Base-by-base conservation (phyloP, 2,888 invertebrate species). In the Ormyrus pomaceus region DNA sequence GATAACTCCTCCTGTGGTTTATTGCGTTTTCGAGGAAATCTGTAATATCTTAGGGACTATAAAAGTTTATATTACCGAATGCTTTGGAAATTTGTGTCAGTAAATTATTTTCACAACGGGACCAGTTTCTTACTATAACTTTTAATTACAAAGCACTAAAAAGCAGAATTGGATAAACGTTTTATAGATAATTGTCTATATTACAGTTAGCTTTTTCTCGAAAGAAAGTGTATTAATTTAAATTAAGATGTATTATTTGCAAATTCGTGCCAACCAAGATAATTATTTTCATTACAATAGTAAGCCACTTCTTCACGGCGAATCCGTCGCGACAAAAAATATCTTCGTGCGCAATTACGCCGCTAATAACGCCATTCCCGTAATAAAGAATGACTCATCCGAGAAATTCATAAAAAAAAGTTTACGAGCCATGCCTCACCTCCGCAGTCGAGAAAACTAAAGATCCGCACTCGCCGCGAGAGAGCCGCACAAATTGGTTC, bases 21-120 rank as follows among this genome's bases (percentile, higher is more conserved):
- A 77, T 69, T 77, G 8, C 68, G 34, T 68, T 69, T 80, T 51
- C 64, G 53, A 77, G 51, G 77, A 80, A 77, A 77, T 80, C 62
- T 62, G 64, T 77, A 76, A 72, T 72, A 50, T n/a, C 71, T 10
- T n/a, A 34, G 48, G n/a, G 53, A 58, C 68, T 73, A 62, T 73
- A 78, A 78, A 78, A 73, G 61, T 72, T 78, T 78, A 68, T 78
- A 48, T 59, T 65, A 53, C 72, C 71, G 65, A 77, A 34, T 34
- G 77, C 77, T 78, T 78, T 66, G 46, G 58, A 55, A 71, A 78
- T 58, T 61, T 48, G 48, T 10, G 53, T 11, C 66, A 19, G 53
- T 59, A 61, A 72, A 19, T 55, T 45, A 70, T 77, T 2, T 34
- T 34, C 34, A 2, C 34, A 34, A 34, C 34, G 34, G 34, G 34